Conservation (phyloP, 2,888 invertebrate genomes). For the Plagiodera versicolora region DNA sequence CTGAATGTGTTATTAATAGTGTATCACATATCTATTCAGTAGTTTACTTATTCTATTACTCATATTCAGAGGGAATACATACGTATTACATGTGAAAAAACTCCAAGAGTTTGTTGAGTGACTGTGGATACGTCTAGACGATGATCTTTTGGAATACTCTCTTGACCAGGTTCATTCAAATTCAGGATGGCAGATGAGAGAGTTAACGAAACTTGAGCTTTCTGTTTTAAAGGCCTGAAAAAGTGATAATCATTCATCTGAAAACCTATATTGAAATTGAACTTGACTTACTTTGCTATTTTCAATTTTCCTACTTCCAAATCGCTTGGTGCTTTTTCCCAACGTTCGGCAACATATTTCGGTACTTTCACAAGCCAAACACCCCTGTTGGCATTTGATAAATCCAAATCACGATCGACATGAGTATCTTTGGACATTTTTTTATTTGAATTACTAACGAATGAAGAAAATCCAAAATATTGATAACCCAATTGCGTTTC, state of each 20-base stretch:
- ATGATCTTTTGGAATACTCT: slow-evolving; percentile 88
- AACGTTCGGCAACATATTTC: slow-evolving; percentile 93
- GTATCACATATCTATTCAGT: too few relatives aligned
- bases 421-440: slow-evolving; percentile 56
- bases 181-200: slow-evolving; percentile 80
- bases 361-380: slow-evolving; percentile 97
- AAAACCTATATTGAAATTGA: slow-evolving; percentile 18
- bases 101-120: slow-evolving; percentile 87
- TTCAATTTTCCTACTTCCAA: slow-evolving; percentile 92
- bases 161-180: slow-evolving; percentile 75
- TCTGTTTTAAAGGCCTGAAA: slow-evolving; percentile 67
- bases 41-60: too few relatives aligned
- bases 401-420: slow-evolving; percentile 80
- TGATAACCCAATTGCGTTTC: too few relatives aligned
- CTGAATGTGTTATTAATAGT: too few relatives aligned
- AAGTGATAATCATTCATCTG: not conserved
- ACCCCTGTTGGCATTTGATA: slow-evolving; percentile 85
- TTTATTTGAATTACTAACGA: not conserved
- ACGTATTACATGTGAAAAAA: slow-evolving; percentile 85
- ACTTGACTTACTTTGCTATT: slow-evolving; percentile 68
- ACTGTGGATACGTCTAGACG: slow-evolving; percentile 89
- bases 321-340: slow-evolving; percentile 90
- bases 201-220: slow-evolving; percentile 85
- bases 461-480: too few relatives aligned
- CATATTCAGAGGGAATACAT: slow-evolving; percentile 56